Percentiles rank a stretch among this genome's conserved stretches.
These are phyloP conservation scores for Rhodophaea formosa DNA, from an alignment of 2,888 invertebrate species.

Conservation along the genomic window DNA sequence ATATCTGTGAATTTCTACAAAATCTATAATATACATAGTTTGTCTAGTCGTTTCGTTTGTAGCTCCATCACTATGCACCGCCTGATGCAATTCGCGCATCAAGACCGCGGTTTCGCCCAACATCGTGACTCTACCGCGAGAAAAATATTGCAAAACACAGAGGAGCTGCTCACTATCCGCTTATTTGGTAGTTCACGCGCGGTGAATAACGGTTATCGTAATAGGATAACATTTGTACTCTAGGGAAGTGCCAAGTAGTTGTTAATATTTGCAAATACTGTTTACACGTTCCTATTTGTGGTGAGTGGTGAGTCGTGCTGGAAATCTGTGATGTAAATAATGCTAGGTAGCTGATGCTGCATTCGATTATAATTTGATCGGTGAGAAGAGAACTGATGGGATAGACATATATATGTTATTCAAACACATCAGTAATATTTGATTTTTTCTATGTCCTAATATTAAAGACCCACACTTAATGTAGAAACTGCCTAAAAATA, in stretches of 20 bases:
- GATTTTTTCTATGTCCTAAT: too few relatives aligned
- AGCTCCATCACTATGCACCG: neutral
- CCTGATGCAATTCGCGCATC: conserved; percentile 38
- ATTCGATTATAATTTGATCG: too few relatives aligned
- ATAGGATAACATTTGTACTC: conserved; percentile 48
- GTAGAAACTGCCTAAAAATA: too few relatives aligned
- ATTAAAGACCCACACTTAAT: too few relatives aligned
- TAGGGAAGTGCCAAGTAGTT: conserved; percentile 46
- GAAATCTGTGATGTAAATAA: too few relatives aligned
- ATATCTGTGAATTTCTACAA: too few relatives aligned
- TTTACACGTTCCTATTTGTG: conserved; percentile 21
- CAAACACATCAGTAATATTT: too few relatives aligned
- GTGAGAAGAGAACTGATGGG: too few relatives aligned
- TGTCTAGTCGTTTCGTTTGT: neutral
- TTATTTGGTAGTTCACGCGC: conserved; percentile 69
- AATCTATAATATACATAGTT: too few relatives aligned
- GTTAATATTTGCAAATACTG: conserved; percentile 29
- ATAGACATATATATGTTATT: too few relatives aligned
- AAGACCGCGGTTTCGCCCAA: neutral
- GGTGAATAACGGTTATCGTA: conserved; percentile 64
- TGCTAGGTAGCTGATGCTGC: too few relatives aligned
- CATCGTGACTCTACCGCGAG: conserved; percentile 54
- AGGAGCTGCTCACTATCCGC: conserved; percentile 44
- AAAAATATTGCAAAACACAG: conserved; percentile 59
- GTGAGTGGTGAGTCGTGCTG: conserved; percentile 1